Conservation (phyloP, 2,888 invertebrate species). For the Ornithoptera priamus region DNA sequence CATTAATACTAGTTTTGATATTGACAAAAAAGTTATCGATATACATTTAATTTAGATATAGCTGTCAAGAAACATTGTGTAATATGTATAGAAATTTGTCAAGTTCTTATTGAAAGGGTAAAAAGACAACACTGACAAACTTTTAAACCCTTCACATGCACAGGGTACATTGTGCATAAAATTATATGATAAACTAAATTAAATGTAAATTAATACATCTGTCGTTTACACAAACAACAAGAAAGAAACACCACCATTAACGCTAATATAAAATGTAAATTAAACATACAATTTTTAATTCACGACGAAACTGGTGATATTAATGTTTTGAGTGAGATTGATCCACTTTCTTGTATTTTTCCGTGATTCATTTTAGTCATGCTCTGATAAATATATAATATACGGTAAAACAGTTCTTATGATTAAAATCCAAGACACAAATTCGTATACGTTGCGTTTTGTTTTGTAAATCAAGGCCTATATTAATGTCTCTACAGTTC, state of each 20-base stretch:
- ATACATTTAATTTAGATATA: no score
- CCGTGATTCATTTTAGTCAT: constrained; percentile 26
- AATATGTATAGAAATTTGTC: no score
- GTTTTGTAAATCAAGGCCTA: constrained; percentile 21
- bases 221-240: no score
- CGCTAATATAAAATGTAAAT: no score
- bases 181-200: no score
- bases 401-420: constrained; percentile 14
- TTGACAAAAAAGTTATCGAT: background rate
- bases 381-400: constrained; percentile 20
- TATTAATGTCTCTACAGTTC: constrained; percentile 5
- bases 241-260: no score
- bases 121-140: no score
- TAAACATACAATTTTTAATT: background rate
- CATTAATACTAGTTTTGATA: background rate
- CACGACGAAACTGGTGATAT: background rate
- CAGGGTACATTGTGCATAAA: no score
- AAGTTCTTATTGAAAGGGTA: no score
- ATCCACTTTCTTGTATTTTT: constrained; percentile 25
- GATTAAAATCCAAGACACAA: background rate
- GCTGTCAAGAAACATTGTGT: no score
- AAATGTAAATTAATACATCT: no score
- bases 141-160: no score
- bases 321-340: constrained; percentile 16
- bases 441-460: constrained; percentile 7